These are phyloP conservation scores for Cochlearius cochlearius DNA, from an alignment of 2,113 vertebrate genomes.

Conservation along the genomic window DNA sequence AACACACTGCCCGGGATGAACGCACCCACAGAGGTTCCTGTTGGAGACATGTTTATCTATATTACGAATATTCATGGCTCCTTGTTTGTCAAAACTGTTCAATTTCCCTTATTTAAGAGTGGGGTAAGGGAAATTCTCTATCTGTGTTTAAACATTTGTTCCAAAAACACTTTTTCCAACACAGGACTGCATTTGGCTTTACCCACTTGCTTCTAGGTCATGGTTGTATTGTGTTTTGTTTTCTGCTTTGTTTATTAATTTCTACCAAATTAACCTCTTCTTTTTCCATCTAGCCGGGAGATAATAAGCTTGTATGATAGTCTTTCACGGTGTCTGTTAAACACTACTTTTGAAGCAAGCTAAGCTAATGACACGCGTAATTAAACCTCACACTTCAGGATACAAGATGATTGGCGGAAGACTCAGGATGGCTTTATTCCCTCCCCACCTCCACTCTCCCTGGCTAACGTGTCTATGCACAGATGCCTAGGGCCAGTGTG, in stretches of 20 bases:
- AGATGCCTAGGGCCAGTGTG: neutral
- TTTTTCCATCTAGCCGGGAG: neutral
- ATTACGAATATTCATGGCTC: neutral
- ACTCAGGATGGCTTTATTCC: neutral
- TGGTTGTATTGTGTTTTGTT: neutral
- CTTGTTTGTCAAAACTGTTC: neutral
- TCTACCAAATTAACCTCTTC: neutral
- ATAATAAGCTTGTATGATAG: neutral
- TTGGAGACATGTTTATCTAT: neutral
- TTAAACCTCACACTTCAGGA: conserved; percentile 6
- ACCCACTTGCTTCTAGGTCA: neutral
- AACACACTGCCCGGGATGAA: neutral
- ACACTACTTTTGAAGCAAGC: neutral
- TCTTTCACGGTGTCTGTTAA: neutral
- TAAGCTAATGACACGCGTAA: conserved; percentile 12
- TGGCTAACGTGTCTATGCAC: neutral
- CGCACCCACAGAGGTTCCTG: neutral
- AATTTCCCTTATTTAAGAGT: neutral
- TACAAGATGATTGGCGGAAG: neutral
- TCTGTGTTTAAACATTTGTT: neutral
- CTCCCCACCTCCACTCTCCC: neutral
- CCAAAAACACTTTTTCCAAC: neutral
- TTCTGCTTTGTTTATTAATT: neutral
- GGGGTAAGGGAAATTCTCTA: neutral
- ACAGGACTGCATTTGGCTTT: neutral